Conservation (phyloP, 1,140 invertebrate species). For the Ridgeia piscesae region DNA sequence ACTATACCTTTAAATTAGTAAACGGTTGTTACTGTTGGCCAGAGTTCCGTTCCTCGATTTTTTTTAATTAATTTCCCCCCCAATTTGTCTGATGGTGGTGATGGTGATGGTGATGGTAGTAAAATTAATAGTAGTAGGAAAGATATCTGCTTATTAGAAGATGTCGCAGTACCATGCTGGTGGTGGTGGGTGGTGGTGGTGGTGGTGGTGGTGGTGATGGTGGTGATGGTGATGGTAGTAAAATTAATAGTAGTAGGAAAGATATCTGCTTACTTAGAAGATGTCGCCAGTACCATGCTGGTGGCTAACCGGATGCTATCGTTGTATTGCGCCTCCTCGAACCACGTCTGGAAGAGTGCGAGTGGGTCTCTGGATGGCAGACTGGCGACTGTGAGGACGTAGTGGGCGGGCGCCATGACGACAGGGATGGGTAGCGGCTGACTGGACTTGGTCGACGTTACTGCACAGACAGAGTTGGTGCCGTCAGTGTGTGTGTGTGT, state of each 20-base stretch:
- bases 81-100: no score
- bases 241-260: no score
- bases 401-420: neutral
- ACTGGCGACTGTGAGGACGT: neutral
- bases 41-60: no score
- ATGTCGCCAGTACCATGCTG: constrained; percentile 6
- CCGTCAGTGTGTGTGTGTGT: neutral
- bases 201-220: neutral
- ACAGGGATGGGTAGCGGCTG: neutral
- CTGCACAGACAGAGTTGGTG: neutral
- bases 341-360: constrained; percentile 11
- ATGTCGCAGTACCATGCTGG: constrained; percentile 10
- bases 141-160: neutral
- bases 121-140: no score
- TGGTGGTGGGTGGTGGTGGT: no score
- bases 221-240: no score
- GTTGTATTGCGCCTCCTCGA: constrained; percentile 14
- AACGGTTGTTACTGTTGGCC: no score
- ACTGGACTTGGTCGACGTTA: neutral
- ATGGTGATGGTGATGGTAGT: no score
- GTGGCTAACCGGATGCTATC: constrained; percentile 9
- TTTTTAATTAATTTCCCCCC: no score
- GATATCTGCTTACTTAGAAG: neutral
- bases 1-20: no score
- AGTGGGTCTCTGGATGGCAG: neutral